Conservation (phyloP, 92 coral and sea anemone species). For the Parazoanthus darwini region DNA sequence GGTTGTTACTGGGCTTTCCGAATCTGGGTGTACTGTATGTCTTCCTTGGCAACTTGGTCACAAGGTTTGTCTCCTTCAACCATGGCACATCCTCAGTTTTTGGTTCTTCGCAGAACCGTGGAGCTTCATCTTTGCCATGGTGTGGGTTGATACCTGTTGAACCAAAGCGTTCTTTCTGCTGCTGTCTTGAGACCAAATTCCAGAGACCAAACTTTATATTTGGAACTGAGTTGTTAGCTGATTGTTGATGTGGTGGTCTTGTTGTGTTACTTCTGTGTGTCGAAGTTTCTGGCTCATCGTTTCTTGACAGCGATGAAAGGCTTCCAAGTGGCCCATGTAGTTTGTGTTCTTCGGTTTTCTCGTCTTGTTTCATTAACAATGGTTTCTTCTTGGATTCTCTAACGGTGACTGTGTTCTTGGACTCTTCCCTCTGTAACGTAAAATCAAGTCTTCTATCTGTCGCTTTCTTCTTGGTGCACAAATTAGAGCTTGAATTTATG, state of each 20-base stretch:
- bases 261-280: neutral
- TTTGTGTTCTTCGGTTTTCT: neutral
- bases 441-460: neutral
- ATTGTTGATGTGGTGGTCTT: neutral
- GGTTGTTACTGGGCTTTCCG: neutral
- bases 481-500: neutral
- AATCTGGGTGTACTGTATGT: neutral
- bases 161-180: neutral
- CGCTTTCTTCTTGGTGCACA: neutral
- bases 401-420: neutral
- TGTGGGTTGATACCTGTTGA: neutral
- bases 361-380: neutral
- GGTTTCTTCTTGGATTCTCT: neutral
- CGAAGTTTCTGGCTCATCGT: neutral
- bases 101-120: neutral
- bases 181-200: neutral
- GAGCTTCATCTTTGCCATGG: neutral
- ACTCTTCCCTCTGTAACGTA: neutral
- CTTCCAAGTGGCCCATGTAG: neutral
- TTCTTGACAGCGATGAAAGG: neutral
- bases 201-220: conserved; percentile 1
- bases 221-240: neutral
- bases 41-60: neutral
- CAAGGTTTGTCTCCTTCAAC: neutral
- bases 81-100: neutral